Base-by-base conservation (phyloP, 2,888 invertebrate species). In the Gastrophysa polygoni region DNA sequence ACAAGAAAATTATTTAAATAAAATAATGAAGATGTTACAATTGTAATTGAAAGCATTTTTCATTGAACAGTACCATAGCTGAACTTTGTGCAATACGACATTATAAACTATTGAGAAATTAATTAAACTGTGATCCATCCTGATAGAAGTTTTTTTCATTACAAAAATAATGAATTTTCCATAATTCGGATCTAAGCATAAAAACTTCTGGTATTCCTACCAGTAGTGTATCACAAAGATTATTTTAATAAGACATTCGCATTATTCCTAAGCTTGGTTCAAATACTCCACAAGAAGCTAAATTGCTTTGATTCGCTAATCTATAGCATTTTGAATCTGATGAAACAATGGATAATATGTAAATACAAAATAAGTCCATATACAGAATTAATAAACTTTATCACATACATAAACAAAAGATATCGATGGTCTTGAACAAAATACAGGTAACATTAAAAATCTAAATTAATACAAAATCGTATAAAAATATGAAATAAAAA, bases 401-500 rank as follows among this genome's bases (percentile, higher is more conserved):
- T 38, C 38, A 38, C 38, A 38, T 38, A 38, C 38, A 38, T n/a
- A n/a, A n/a, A 38, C 24, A 38, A 14, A 38, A 38, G 14, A 38
- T 38, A 4, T n/a, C 6, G 14, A n/a, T 38, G 14, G 14, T 14
- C n/a, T n/a, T 38, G 14, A 38, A 38, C 38, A 14, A 38, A 38
- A 24, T 4, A 4, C 14, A 14, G 38, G 38, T 38, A 14, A 38
- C 38, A 38, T 38, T n/a, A 14, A 38, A 4, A 38, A n/a, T 29
- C 24, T 16, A 24, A 49, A 28, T 29, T 50, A 16, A 17, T 16
- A 38, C 56, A 59, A 62, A 57, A 59, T 59, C 43, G 51, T 54
- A 62, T 57, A 61, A 44, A 65, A 54, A 24, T 50, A 58, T 47
- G 44, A 48, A 57, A 32, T 11, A 21, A 58, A 60, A 61, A n/a